These are phyloP conservation scores for Pelagia noctiluca DNA, from an alignment of 30 jellyfish, hydroid and myxozoan species.

Conservation along the genomic window DNA sequence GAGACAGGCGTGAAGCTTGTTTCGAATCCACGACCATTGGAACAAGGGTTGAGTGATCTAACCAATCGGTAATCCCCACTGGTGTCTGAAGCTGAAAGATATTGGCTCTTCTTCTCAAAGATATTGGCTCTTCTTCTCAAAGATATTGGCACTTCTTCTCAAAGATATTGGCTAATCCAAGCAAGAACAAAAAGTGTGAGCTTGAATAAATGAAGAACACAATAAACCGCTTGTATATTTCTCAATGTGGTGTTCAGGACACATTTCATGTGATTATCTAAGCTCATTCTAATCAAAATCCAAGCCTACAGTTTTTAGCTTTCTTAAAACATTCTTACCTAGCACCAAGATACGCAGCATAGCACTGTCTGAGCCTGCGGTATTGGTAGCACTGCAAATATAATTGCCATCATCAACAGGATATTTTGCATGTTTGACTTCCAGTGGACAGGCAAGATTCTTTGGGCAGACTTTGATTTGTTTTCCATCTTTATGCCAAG, in stretches of 20 bases:
- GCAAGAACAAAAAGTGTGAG: neutral
- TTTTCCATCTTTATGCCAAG: conserved; percentile 61
- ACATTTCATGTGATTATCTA: neutral
- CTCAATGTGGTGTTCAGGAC: neutral
- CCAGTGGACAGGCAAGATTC: neutral
- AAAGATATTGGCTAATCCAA: too few relatives aligned
- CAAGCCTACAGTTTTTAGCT: too few relatives aligned
- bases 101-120: too few relatives aligned
- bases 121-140: too few relatives aligned
- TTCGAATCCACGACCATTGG: too few relatives aligned
- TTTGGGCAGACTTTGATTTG: conserved; percentile 13
- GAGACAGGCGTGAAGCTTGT: too few relatives aligned
- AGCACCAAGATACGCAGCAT: neutral
- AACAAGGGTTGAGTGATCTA: too few relatives aligned
- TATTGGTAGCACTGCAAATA: conserved; percentile 48
- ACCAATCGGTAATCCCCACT: too few relatives aligned
- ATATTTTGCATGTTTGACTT: conserved; percentile 5
- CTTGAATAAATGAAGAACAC: neutral
- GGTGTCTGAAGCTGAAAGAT: too few relatives aligned
- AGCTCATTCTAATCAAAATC: neutral
- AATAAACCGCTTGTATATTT: neutral
- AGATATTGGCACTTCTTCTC: too few relatives aligned
- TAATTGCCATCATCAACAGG: conserved; percentile 42
- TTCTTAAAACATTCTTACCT: neutral
- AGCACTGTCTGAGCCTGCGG: conserved; percentile 36